phyloP scores from a whole-genome alignment of 2,888 invertebrate species.

The Alviniconcha strummeri region DNA sequence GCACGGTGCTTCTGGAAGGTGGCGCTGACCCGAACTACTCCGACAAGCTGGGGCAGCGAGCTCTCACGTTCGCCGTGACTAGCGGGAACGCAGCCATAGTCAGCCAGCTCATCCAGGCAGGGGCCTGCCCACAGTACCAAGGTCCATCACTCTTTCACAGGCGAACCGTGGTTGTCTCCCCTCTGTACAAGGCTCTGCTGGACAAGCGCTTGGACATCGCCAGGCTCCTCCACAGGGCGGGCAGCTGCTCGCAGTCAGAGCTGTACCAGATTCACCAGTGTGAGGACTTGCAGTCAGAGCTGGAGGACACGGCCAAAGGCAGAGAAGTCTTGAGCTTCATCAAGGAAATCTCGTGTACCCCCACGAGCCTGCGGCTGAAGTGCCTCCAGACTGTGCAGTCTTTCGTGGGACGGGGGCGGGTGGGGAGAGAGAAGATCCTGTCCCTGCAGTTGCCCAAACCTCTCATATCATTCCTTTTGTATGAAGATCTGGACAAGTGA shows the following conservation, averaged over 20 bases:
- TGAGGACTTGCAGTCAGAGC: conserved; percentile 24
- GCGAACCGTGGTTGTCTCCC: conserved; percentile 27
- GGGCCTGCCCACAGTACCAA: conserved; percentile 21
- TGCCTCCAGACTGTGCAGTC: conserved; percentile 22
- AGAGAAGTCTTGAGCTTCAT: conserved; percentile 25
- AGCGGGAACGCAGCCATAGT: conserved; percentile 18
- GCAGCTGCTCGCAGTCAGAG: conserved; percentile 25
- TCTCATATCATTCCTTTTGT: conserved; percentile 17
- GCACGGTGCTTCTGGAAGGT: conserved; percentile 9
- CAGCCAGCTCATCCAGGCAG: conserved; percentile 24
- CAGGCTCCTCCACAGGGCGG: conserved; percentile 8
- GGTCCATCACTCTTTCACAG: conserved; percentile 27
- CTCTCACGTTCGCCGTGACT: conserved; percentile 21
- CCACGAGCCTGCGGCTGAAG: neutral
- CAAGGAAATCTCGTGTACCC: conserved; percentile 1
- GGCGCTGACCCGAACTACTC: conserved; percentile 26
- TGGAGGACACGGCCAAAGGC: conserved; percentile 25
- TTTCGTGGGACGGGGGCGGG: neutral
- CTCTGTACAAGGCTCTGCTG: conserved; percentile 29
- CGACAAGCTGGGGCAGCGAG: conserved; percentile 18
- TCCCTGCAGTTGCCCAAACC: conserved; percentile 22
- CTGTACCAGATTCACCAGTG: conserved; percentile 27
- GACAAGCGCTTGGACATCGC: conserved; percentile 31
- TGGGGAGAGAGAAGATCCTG: conserved; percentile 4
- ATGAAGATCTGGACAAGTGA: conserved; percentile 24